phyloP scores from a whole-genome alignment of 2,113 vertebrate species.

The Antidorcas marsupialis region DNA sequence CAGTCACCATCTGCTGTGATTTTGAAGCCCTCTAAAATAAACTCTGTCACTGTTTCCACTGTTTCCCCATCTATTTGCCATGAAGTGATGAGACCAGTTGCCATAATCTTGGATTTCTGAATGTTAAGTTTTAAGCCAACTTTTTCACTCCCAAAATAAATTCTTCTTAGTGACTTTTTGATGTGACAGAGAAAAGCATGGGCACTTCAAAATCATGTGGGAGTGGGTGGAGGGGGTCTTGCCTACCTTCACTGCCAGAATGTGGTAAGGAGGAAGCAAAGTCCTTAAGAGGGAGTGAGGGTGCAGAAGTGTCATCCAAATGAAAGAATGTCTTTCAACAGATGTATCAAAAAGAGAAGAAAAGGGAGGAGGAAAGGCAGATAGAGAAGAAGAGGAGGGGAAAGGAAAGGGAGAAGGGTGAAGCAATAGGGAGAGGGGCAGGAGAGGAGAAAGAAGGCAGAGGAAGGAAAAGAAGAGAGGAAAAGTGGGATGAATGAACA shows the following conservation, averaged over 20 bases:
- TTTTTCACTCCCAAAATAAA: not conserved
- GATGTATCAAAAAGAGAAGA: not conserved
- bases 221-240: not conserved
- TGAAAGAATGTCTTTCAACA: not conserved
- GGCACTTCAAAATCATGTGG: not conserved
- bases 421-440: not conserved
- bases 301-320: not conserved
- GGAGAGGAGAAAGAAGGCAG: not conserved
- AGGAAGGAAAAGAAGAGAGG: not conserved
- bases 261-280: not conserved
- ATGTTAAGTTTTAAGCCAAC: not conserved
- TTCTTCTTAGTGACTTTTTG: not conserved
- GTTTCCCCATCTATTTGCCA: not conserved
- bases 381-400: not conserved
- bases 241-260: not conserved
- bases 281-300: not conserved
- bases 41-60: not conserved
- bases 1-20: not conserved
- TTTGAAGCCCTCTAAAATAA: not conserved
- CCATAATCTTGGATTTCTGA: not conserved
- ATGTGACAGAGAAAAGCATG: not conserved
- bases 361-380: fast-evolving
- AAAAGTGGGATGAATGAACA: not conserved
- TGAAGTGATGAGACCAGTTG: not conserved
- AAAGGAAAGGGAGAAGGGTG: not conserved